Conservation (phyloP, 2,888 invertebrate genomes). For the Melanotus villosus region DNA sequence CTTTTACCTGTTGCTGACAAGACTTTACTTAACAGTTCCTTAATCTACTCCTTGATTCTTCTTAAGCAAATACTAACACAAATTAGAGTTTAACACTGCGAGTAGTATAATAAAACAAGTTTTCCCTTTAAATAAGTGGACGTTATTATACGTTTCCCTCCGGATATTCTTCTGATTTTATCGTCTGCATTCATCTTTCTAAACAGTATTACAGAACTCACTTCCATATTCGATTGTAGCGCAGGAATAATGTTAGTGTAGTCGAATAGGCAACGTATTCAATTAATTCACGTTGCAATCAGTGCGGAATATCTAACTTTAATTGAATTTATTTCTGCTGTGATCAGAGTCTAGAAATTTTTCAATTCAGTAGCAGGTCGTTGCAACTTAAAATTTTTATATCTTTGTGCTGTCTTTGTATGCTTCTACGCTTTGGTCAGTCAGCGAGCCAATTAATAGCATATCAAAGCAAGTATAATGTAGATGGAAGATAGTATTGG, state of each 20-base stretch:
- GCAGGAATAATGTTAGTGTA: not conserved
- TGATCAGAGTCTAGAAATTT: slow-evolving; percentile 49
- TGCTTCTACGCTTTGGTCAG: slow-evolving; percentile 20
- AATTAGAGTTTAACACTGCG: too few species aligned
- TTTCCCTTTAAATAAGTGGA: too few species aligned
- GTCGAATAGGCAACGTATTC: slow-evolving; percentile 39
- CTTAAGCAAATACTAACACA: too few species aligned
- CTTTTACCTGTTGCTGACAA: too few species aligned
- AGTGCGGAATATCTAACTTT: slow-evolving; percentile 59
- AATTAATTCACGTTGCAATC: slow-evolving; percentile 59
- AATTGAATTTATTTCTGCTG: slow-evolving; percentile 62
- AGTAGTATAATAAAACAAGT: too few species aligned
- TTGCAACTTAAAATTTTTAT: slow-evolving; percentile 55
- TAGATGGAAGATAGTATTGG: slow-evolving; percentile 59
- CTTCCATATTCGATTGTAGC: slow-evolving; percentile 16
- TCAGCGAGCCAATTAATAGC: slow-evolving; percentile 61
- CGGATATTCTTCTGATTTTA: too few species aligned
- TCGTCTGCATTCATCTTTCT: too few species aligned
- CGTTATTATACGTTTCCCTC: too few species aligned
- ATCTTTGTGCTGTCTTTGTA: slow-evolving; percentile 60
- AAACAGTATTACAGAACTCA: not conserved
- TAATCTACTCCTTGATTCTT: not conserved
- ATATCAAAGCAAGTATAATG: slow-evolving; percentile 61
- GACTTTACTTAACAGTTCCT: too few species aligned
- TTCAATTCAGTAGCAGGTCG: slow-evolving; percentile 31